A percentile compares a stretch with the other conserved stretches of the same genome.
Conservation (phyloP, 2,113 vertebrate genomes). For the Mormyrus iriodes region DNA sequence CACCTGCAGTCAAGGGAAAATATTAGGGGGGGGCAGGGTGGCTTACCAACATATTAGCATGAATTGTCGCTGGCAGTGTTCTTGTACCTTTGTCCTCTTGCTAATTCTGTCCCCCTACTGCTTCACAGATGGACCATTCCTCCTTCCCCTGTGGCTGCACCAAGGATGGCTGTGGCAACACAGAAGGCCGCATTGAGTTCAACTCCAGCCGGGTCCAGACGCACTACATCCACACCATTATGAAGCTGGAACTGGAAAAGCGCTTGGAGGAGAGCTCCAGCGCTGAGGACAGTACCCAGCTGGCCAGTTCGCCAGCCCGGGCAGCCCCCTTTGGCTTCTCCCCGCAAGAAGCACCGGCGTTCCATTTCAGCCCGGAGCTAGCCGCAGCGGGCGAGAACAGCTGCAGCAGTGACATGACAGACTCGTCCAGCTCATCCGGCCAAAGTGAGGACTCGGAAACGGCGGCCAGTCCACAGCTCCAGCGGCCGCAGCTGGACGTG, state of each 20-base stretch:
- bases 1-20: background rate
- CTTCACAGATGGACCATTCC: slow-evolving; percentile 77
- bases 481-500: slow-evolving; percentile 51
- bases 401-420: slow-evolving; percentile 78
- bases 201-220: slow-evolving; percentile 78
- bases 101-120: background rate
- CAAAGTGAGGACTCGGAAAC: slow-evolving; percentile 58
- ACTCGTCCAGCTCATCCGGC: slow-evolving; percentile 67
- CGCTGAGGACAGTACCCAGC: slow-evolving; percentile 10
- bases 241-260: slow-evolving; percentile 76
- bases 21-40: background rate
- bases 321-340: slow-evolving; percentile 42
- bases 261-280: slow-evolving; percentile 31
- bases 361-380: slow-evolving; percentile 60
- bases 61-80: background rate
- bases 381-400: slow-evolving; percentile 69
- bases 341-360: slow-evolving; percentile 55
- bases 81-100: background rate
- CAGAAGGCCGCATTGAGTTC: slow-evolving; percentile 75
- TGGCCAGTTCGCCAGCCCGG: background rate
- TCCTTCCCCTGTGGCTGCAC: slow-evolving; percentile 84
- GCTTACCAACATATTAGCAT: background rate
- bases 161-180: slow-evolving; percentile 78
- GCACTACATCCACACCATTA: slow-evolving; percentile 82
- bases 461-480: slow-evolving; percentile 31